phyloP scores from a whole-genome alignment of 2,113 vertebrate genomes.

The Halcyon senegalensis region DNA sequence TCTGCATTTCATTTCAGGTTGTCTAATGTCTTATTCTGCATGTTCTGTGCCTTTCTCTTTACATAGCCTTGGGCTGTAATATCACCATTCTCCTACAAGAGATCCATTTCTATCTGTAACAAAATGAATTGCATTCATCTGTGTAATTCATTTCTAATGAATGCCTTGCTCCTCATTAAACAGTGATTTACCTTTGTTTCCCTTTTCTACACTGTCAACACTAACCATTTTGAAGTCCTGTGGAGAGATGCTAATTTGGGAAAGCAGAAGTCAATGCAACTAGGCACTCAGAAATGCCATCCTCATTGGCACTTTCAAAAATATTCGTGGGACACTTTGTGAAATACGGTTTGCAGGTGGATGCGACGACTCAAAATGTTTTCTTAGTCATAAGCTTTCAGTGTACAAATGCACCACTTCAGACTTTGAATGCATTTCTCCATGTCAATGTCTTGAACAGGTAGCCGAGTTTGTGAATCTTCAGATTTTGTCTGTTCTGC shows the following conservation, averaged over 20 bases:
- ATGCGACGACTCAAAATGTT: not conserved
- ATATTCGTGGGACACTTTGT: constrained; percentile 33
- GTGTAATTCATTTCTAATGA: constrained; percentile 70
- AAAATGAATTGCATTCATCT: constrained; percentile 68
- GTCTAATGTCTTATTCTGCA: constrained; percentile 42
- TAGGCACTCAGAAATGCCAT: not conserved
- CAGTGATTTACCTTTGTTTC: constrained; percentile 72
- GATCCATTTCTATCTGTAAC: constrained; percentile 64
- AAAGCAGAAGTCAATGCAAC: constrained; percentile 38
- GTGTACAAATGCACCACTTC: not conserved
- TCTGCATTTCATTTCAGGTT: constrained; percentile 65
- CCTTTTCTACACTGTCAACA: constrained; percentile 55
- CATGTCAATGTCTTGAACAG: not conserved
- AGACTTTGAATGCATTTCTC: not conserved
- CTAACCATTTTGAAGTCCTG: constrained; percentile 46
- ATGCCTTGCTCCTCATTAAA: constrained; percentile 70
- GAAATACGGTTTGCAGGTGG: constrained; percentile 24
- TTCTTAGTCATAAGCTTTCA: constrained; percentile 1
- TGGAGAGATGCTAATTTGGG: constrained; percentile 59
- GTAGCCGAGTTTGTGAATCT: not conserved
- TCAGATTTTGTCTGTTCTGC: not conserved
- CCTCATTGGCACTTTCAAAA: constrained; percentile 21
- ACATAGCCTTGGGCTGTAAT: constrained; percentile 60
- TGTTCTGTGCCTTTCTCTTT: constrained; percentile 53
- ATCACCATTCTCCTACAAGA: constrained; percentile 61